Conservation (phyloP, 1,140 invertebrate genomes). For the Sitophilus oryzae region DNA sequence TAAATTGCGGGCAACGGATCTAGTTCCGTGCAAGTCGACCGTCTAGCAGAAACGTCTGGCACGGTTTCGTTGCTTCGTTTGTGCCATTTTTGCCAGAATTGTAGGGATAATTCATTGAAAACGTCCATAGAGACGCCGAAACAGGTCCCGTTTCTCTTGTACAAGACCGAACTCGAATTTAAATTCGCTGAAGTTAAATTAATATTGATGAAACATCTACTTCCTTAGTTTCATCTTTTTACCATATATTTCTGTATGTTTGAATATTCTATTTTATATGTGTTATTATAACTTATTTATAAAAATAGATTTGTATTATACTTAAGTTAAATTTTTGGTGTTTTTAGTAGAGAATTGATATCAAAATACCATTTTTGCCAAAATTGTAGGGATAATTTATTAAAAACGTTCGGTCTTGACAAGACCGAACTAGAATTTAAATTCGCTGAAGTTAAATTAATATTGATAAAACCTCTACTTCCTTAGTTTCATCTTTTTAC, state of each 20-base stretch:
- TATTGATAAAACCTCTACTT: no score
- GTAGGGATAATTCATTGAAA: slow-evolving; percentile 7
- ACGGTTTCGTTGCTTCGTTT: background rate
- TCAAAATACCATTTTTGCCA: slow-evolving; percentile 8
- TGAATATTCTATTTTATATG: no score
- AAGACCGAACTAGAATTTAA: background rate
- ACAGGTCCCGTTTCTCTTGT: background rate
- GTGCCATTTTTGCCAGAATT: slow-evolving; percentile 8
- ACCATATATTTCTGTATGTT: no score
- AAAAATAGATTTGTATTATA: no score
- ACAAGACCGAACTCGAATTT: background rate
- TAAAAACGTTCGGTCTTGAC: slow-evolving; percentile 2
- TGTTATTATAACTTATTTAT: no score
- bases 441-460: no score
- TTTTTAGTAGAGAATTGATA: no score
- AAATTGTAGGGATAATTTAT: slow-evolving; percentile 8
- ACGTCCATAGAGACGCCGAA: slow-evolving; percentile 1
- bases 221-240: no score
- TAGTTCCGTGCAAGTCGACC: background rate
- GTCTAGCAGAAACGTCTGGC: background rate
- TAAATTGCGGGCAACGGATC: slow-evolving; percentile 9
- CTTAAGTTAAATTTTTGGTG: no score
- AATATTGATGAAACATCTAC: no score
- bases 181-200: background rate
- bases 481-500: no score